Percentiles rank a stretch among this genome's conserved stretches.
phyloP scores from a whole-genome alignment of 2,888 invertebrate species.

The Acleris holmiana region DNA sequence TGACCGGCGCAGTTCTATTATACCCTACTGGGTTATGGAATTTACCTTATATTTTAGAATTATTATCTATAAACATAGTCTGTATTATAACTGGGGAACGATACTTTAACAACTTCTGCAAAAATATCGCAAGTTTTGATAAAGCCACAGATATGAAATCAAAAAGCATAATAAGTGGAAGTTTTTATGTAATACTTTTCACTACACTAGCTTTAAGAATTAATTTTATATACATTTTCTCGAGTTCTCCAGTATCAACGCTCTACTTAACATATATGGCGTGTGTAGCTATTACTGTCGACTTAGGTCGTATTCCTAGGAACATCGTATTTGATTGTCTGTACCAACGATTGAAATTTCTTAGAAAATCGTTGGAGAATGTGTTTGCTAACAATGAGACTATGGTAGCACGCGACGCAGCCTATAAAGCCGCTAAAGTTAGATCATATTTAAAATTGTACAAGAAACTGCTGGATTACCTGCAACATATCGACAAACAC shows the following conservation, averaged over 20 bases:
- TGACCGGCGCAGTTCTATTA: too few species aligned
- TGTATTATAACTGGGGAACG: too few species aligned
- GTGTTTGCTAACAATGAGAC: neutral
- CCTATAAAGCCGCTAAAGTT: neutral
- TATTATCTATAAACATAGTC: too few species aligned
- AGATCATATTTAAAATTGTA: slow-evolving; percentile 5
- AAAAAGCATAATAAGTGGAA: too few species aligned
- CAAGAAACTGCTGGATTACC: slow-evolving; percentile 1
- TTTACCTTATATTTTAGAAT: too few species aligned
- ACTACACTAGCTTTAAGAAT: too few species aligned
- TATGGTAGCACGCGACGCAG: neutral
- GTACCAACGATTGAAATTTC: neutral
- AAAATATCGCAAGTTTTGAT: too few species aligned
- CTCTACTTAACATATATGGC: fast-evolving
- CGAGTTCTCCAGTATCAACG: neutral
- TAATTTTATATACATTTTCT: neutral
- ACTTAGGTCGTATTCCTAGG: neutral
- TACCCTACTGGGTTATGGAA: too few species aligned
- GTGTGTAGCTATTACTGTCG: neutral
- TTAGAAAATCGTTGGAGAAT: slow-evolving; percentile 3
- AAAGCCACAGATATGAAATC: too few species aligned
- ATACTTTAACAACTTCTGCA: too few species aligned
- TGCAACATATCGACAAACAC: neutral
- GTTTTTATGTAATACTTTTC: too few species aligned
- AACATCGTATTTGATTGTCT: slow-evolving; percentile 12